Evolutionary conservation across 1,140 invertebrate species (phyloP).

Genomic region (Cecropterus lyciades): DNA sequence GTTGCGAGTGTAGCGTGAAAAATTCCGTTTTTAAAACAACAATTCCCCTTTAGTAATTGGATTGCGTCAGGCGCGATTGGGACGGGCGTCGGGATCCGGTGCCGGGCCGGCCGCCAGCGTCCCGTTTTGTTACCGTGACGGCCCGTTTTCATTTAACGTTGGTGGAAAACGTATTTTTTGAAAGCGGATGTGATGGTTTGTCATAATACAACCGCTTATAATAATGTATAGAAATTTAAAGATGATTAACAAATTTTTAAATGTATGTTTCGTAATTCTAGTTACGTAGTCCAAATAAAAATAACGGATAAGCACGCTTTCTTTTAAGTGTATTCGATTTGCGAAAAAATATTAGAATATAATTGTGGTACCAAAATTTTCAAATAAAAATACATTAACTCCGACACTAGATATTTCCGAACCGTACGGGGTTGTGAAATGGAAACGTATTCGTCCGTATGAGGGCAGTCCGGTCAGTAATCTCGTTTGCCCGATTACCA

Average conservation of each 20-base stretch:
- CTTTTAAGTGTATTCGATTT: too few species aligned
- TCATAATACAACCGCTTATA: too few species aligned
- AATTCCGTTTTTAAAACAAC: slow-evolving; percentile 50
- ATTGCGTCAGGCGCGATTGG: slow-evolving; percentile 58
- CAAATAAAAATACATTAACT: neutral
- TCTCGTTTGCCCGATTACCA: slow-evolving; percentile 65
- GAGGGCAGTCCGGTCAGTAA: slow-evolving; percentile 49
- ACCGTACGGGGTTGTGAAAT: neutral
- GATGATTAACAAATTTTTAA: too few species aligned
- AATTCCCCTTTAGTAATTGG: slow-evolving; percentile 57
- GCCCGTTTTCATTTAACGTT: slow-evolving; percentile 9
- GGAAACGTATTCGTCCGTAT: slow-evolving; percentile 31
- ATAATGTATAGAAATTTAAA: too few species aligned
- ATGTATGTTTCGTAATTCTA: too few species aligned
- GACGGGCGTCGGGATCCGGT: slow-evolving; percentile 28
- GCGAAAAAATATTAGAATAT: too few species aligned
- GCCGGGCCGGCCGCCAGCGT: slow-evolving; percentile 15
- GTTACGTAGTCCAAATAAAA: too few species aligned
- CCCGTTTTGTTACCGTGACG: slow-evolving; percentile 32
- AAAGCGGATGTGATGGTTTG: too few species aligned
- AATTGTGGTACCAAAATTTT: too few species aligned
- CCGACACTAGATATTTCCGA: neutral
- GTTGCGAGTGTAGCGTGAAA: slow-evolving; percentile 31
- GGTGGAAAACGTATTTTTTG: neutral
- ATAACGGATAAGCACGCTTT: too few species aligned